Evolutionary conservation across 1,140 invertebrate genomes (phyloP).

Genomic region (Tetraneura akinire): DNA sequence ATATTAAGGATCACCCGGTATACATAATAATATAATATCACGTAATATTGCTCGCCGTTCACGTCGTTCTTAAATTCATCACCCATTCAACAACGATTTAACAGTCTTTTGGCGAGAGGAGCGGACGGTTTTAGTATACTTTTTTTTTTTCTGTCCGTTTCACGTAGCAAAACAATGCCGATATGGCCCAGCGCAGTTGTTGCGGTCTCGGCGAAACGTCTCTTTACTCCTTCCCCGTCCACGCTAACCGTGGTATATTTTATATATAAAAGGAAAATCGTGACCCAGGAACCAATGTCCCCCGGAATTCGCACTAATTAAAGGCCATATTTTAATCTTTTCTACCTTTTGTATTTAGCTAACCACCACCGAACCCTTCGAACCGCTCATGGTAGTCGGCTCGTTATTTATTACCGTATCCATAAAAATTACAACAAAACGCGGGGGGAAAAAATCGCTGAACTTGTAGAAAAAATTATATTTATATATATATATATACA

Average conservation of each 20-base stretch:
- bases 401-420: conserved; percentile 45
- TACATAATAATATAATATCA: too few species aligned
- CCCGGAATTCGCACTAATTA: conserved; percentile 44
- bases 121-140: background rate
- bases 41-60: background rate
- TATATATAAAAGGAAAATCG: conserved; percentile 41
- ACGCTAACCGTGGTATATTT: background rate
- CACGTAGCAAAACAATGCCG: conserved; percentile 1
- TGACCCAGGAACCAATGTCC: conserved; percentile 41
- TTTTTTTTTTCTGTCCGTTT: background rate
- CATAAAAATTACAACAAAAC: conserved; percentile 42
- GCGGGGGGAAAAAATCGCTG: conserved; percentile 25
- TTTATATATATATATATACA: too few species aligned
- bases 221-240: background rate
- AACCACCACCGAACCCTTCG: background rate
- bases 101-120: background rate
- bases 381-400: background rate
- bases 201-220: background rate
- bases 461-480: background rate
- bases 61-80: background rate
- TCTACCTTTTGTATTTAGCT: conserved; percentile 44
- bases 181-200: background rate
- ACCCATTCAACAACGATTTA: background rate
- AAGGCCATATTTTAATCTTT: conserved; percentile 49
- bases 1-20: too few species aligned